Evolutionary conservation across 2,797 vertebrate genomes (phyloP).

Genomic region (Rallus crepitans): DNA sequence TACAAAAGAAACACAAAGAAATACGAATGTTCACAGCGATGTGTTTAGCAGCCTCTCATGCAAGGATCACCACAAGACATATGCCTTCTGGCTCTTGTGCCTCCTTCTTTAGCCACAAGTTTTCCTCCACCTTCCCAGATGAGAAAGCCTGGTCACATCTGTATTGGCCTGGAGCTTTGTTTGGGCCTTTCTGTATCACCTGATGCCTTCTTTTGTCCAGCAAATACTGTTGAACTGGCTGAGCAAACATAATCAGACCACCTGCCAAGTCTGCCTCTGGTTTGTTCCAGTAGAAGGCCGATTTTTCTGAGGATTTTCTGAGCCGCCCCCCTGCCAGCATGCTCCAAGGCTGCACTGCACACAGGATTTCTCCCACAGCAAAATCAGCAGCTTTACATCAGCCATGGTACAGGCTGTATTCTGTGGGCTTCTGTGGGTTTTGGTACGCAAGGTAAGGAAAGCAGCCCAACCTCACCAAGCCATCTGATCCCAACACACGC

Average conservation of each 20-base stretch:
- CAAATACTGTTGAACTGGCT: conserved; percentile 12
- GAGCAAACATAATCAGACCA: conserved; percentile 34
- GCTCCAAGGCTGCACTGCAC: not conserved
- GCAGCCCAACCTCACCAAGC: not conserved
- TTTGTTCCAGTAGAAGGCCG: not conserved
- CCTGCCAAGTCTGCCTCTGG: conserved; percentile 4
- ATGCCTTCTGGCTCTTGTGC: not conserved
- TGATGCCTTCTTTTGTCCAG: conserved; percentile 38
- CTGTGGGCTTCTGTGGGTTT: not conserved
- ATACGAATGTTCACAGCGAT: not conserved
- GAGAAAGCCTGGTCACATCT: not conserved
- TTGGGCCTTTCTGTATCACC: conserved; percentile 20
- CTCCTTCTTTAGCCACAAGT: not conserved
- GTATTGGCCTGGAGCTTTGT: not conserved
- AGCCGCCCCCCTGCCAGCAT: not conserved
- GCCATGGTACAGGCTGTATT: not conserved
- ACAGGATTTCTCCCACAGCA: not conserved
- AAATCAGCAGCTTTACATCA: not conserved
- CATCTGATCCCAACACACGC: not conserved
- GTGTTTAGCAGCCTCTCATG: not conserved
- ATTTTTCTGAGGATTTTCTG: not conserved
- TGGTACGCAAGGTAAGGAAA: not conserved
- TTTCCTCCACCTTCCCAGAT: not conserved
- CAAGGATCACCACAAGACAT: not conserved
- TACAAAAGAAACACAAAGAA: not conserved